Base-by-base conservation (phyloP, 2,797 vertebrate genomes). In the Sternarchorhynchus goeldii region DNA sequence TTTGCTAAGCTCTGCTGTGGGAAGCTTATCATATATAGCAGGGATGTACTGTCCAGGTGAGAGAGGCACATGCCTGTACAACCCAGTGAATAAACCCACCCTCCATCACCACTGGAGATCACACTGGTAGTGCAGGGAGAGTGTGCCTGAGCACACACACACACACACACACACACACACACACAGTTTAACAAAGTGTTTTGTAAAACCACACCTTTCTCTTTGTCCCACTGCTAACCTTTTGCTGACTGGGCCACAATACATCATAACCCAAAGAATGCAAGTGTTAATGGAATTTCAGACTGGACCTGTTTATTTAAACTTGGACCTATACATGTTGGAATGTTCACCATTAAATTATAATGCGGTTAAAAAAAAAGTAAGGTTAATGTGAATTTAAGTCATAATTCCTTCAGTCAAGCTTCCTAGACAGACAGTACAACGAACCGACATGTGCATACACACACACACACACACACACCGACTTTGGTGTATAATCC, bases 291-390 rank as follows among this genome's bases (percentile, higher is more conserved):
- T 50, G 45, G 45, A 50, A 50, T 50, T 50, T 50, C 10, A 50
- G 45, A 10, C 45, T 12, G 10, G 12, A 12, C 10, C 10, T 50
- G 45, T 50, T 50, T 50, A 50, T 50, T 50, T 50, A 50, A 50
- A 50, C 45, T 50, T 14, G 45, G 45, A 50, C 45, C 45, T 50
- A 50, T 14, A 31, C 81, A 84, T 85, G 65, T 83, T 76, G 82
- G 90, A 87, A 83, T 90, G 92, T 86, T 92, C 88, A 88, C 86
- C 83, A 2, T 50, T 50, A 50, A 50, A 50, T 50, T 14, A 50
- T 14, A 12, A 50, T 50, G 45, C 45, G 45, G 45, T 50, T 50
- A 14, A 14, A 50, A 14, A 50, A 50, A 50, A 50, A 16, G 45
- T 50, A 50, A 50, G 45, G 10, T 50, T 50, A 50, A 50, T 50